phyloP scores from a whole-genome alignment of 2,113 vertebrate genomes.

The Coryphaenoides rupestris region DNA sequence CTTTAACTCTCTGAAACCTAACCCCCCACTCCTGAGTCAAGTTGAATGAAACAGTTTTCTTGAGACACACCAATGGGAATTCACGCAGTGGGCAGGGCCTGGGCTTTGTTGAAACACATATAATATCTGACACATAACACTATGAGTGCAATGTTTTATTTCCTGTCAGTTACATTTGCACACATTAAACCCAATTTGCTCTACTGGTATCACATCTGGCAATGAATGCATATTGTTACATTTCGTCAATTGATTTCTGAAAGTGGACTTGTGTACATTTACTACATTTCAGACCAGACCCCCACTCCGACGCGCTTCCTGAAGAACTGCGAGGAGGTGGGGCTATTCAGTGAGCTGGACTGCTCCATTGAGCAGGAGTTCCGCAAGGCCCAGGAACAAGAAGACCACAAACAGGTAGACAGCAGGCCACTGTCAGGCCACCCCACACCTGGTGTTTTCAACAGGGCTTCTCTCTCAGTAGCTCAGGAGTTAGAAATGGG shows the following conservation, averaged over 20 bases:
- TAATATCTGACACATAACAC: constrained; percentile 32
- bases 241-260: neutral
- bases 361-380: constrained; percentile 97
- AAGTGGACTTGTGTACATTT: constrained; percentile 18
- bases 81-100: constrained; percentile 53
- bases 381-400: constrained; percentile 94
- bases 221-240: neutral
- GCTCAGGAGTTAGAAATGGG: too few species aligned
- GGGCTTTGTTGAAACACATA: constrained; percentile 56
- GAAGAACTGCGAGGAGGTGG: constrained; percentile 99
- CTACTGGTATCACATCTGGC: neutral
- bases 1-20: constrained; percentile 66
- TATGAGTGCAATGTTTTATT: constrained; percentile 20
- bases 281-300: constrained; percentile 87
- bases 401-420: constrained; percentile 93
- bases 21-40: constrained; percentile 61
- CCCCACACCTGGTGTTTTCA: too few species aligned
- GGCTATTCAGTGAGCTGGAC: constrained; percentile 95
- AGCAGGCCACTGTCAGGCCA: constrained; percentile 7
- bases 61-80: constrained; percentile 55
- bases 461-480: too few species aligned
- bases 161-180: neutral
- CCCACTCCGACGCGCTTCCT: constrained; percentile 96
- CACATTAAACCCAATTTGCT: neutral
- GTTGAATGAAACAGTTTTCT: constrained; percentile 45